Evolutionary conservation across 2,113 vertebrate genomes (phyloP).

Genomic region (Gopherus evgoodei): DNA sequence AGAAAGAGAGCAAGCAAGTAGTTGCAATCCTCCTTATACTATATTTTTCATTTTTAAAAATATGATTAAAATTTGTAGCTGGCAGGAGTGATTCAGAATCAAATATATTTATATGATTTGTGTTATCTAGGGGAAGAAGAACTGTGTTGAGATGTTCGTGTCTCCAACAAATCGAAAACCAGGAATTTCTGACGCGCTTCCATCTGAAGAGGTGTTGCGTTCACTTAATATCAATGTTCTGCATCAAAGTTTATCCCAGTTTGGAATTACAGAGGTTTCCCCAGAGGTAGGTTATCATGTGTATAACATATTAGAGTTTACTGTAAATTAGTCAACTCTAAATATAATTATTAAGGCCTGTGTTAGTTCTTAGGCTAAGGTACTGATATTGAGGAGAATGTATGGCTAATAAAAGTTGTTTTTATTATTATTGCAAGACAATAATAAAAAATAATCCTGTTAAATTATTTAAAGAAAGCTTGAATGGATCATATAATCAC

Average conservation of each 20-base stretch:
- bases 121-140: slow-evolving; percentile 86
- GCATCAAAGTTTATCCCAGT: slow-evolving; percentile 88
- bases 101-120: not conserved
- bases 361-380: not conserved
- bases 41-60: not conserved
- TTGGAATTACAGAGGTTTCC: slow-evolving; percentile 91
- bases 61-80: not conserved
- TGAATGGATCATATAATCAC: not conserved
- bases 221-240: slow-evolving; percentile 91
- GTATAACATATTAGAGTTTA: not conserved
- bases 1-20: not conserved
- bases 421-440: not conserved
- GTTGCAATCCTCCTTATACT: not conserved
- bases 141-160: slow-evolving; percentile 93
- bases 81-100: not conserved
- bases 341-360: not conserved
- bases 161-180: slow-evolving; percentile 84
- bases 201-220: slow-evolving; percentile 91
- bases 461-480: not conserved
- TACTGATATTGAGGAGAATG: not conserved
- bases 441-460: not conserved
- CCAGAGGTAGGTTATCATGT: slow-evolving; percentile 85
- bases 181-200: slow-evolving; percentile 82
- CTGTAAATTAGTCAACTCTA: not conserved
- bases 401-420: not conserved